Conservation (phyloP, 2,113 vertebrate genomes). For the Dunckerocampus dactyliophorus region DNA sequence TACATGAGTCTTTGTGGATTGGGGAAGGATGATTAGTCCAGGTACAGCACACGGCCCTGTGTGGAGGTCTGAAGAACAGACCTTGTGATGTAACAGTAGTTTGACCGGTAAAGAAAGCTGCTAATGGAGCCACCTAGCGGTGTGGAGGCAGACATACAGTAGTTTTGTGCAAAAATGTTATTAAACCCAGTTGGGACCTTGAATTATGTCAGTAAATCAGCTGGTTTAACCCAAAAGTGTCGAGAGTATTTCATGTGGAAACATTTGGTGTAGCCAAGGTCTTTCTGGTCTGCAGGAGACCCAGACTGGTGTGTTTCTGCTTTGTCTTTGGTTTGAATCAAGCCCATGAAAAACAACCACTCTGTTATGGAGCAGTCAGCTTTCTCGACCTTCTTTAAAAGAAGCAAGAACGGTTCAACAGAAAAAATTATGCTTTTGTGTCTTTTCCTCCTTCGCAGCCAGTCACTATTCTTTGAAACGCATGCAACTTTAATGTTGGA, state of each 20-base stretch:
- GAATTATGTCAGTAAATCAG: background rate
- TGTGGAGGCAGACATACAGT: too few relatives aligned
- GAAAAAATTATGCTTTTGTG: slow-evolving; percentile 22
- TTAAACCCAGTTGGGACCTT: too few relatives aligned
- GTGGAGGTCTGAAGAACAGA: background rate
- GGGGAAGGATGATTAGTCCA: slow-evolving; percentile 25
- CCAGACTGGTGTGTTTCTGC: slow-evolving; percentile 33
- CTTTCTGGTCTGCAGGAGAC: slow-evolving; percentile 39
- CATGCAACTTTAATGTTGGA: slow-evolving; percentile 62
- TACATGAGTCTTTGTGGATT: slow-evolving; percentile 38
- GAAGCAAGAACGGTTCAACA: slow-evolving; percentile 5
- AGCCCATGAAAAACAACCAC: slow-evolving; percentile 53
- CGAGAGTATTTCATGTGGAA: slow-evolving; percentile 35
- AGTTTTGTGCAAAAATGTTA: too few relatives aligned
- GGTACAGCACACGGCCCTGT: slow-evolving; percentile 11
- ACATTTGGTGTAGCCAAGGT: slow-evolving; percentile 23
- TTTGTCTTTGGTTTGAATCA: slow-evolving; percentile 58
- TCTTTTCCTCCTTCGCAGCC: slow-evolving; percentile 13
- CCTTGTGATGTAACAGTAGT: too few relatives aligned
- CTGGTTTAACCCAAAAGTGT: background rate
- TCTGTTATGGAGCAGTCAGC: slow-evolving; percentile 35
- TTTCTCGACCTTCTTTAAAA: background rate
- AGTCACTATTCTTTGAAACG: slow-evolving; percentile 58
- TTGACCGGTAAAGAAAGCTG: too few relatives aligned
- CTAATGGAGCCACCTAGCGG: too few relatives aligned